A percentile compares a stretch with the other conserved stretches of the same genome.
phyloP scores from a whole-genome alignment of 2,797 vertebrate genomes.

The Rhinoraja longicauda region DNA sequence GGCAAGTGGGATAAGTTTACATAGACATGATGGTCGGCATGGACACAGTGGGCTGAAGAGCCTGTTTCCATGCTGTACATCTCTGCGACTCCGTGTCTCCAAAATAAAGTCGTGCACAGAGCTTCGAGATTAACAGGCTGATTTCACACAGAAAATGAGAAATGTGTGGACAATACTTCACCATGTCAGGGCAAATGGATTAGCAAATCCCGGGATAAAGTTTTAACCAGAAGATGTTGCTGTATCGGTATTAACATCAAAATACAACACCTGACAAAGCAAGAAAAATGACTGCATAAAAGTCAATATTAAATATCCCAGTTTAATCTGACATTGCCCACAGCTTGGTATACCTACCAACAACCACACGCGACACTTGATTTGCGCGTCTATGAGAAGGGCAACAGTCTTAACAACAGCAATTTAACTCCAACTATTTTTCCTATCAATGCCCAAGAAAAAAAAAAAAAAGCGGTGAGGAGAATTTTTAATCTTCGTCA shows the following conservation, averaged over 20 bases:
- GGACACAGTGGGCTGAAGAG: too few relatives aligned
- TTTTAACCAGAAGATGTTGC: neutral
- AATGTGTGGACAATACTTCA: neutral
- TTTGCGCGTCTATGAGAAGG: neutral
- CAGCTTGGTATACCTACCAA: neutral
- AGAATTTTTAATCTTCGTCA: slow-evolving; percentile 32
- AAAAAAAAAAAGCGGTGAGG: neutral
- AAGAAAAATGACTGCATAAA: neutral
- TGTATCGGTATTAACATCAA: neutral
- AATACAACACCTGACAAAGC: neutral
- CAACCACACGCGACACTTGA: neutral
- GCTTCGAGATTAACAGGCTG: neutral
- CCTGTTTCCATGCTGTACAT: too few relatives aligned
- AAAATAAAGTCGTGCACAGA: neutral
- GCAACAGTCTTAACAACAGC: too few relatives aligned
- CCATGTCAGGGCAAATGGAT: neutral
- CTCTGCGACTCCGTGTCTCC: too few relatives aligned
- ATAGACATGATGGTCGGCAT: too few relatives aligned
- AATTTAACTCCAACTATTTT: neutral
- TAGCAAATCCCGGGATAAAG: neutral
- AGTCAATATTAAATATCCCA: neutral
- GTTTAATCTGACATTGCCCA: neutral
- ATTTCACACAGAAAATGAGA: slow-evolving; percentile 20
- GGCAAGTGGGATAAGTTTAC: too few relatives aligned
- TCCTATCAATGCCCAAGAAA: neutral